These are phyloP conservation scores for Otocyon megalotis DNA, from an alignment of 2,113 vertebrate genomes.

Conservation along the genomic window DNA sequence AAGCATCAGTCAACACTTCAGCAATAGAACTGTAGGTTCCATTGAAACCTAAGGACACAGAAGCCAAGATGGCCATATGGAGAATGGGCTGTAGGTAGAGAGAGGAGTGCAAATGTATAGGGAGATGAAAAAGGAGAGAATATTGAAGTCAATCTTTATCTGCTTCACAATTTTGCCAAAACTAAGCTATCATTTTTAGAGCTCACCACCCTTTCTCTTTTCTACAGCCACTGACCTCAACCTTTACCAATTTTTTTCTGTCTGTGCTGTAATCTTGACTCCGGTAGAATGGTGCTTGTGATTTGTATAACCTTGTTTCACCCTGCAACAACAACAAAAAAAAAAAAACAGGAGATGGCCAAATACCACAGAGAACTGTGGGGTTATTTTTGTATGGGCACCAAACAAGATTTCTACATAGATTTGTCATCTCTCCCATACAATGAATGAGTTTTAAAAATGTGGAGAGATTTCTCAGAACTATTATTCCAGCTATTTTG, in stretches of 20 bases:
- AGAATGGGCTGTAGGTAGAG: neutral
- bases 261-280: slow-evolving; percentile 47
- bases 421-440: slow-evolving; percentile 67
- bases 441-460: slow-evolving; percentile 66
- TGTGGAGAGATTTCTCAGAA: slow-evolving; percentile 74
- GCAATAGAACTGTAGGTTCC: neutral
- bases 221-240: slow-evolving; percentile 7
- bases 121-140: neutral
- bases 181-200: slow-evolving; percentile 8
- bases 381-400: slow-evolving; percentile 70
- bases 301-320: slow-evolving; percentile 69
- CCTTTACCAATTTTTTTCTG: slow-evolving; percentile 54
- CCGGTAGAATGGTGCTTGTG: slow-evolving; percentile 6
- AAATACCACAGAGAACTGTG: slow-evolving; percentile 66
- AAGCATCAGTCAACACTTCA: neutral
- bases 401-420: slow-evolving; percentile 70
- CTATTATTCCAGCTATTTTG: slow-evolving; percentile 75
- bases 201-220: slow-evolving; percentile 31
- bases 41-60: neutral
- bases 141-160: neutral
- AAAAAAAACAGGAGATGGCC: slow-evolving; percentile 21
- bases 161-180: slow-evolving; percentile 29
- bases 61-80: neutral
- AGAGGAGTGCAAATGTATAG: neutral
- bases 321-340: slow-evolving; percentile 45